These are phyloP conservation scores for Caiman crocodilus DNA, from an alignment of 2,797 vertebrate genomes.

Conservation along the genomic window DNA sequence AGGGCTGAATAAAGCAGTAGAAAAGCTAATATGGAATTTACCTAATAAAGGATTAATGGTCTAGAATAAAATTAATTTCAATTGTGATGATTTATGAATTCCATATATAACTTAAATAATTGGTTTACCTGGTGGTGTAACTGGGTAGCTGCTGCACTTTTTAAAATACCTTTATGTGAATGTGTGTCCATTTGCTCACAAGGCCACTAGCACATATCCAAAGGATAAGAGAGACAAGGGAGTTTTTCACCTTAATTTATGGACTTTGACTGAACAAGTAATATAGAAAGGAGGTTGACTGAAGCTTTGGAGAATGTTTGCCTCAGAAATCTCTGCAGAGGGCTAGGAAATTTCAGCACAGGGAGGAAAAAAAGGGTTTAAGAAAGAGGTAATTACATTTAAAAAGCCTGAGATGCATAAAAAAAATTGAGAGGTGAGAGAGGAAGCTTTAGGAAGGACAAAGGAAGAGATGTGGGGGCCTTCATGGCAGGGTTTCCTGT, in stretches of 20 bases:
- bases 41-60: not conserved
- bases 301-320: not conserved
- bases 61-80: not conserved
- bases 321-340: not conserved
- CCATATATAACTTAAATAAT: not conserved
- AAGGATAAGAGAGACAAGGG: not conserved
- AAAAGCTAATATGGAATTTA: not conserved
- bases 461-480: not conserved
- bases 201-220: not conserved
- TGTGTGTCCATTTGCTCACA: not conserved
- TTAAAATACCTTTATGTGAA: not conserved
- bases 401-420: not conserved
- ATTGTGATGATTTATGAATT: not conserved
- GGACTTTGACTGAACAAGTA: not conserved
- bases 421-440: not conserved
- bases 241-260: not conserved
- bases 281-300: not conserved
- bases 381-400: not conserved
- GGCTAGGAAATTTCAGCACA: not conserved
- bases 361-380: not conserved
- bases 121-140: not conserved
- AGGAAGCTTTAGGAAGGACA: not conserved
- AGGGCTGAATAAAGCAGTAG: not conserved
- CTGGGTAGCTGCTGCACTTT: not conserved
- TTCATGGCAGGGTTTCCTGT: not conserved